Evolutionary conservation across 1,140 invertebrate species (phyloP).

Genomic region (Pseudomyrmex dendroicus): DNA sequence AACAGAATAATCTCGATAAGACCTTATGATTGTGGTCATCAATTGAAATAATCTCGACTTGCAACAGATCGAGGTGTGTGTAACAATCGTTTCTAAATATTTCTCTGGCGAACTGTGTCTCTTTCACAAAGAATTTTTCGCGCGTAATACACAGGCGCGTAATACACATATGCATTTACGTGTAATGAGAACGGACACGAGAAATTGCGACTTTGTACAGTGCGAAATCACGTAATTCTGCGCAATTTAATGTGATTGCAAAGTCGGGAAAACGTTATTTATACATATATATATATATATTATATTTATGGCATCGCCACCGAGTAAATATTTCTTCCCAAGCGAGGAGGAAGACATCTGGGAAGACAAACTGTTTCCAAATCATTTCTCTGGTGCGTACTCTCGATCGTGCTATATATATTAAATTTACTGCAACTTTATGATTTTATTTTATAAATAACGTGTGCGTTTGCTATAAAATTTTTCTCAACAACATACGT

Average conservation of each 20-base stretch:
- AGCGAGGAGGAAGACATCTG: constrained; percentile 54
- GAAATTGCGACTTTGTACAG: not conserved
- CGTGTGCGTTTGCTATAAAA: not conserved
- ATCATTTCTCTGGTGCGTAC: constrained; percentile 42
- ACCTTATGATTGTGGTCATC: not conserved
- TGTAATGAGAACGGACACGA: constrained; percentile 30
- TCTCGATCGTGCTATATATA: not conserved
- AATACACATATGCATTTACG: not conserved
- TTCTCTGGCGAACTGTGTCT: no score
- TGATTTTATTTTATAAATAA: not conserved
- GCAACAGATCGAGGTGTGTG: not conserved
- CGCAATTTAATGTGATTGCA: not conserved
- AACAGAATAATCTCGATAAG: constrained; percentile 1
- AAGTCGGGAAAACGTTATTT: constrained; percentile 41
- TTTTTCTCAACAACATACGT: not conserved
- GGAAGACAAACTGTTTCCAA: constrained; percentile 54
- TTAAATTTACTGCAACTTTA: not conserved
- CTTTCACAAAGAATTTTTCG: not conserved
- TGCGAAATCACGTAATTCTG: constrained; percentile 34
- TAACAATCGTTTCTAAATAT: no score
- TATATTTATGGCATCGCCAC: constrained; percentile 62
- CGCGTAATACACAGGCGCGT: constrained; percentile 1
- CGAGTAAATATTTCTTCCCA: constrained; percentile 65
- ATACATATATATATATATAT: constrained; percentile 3
- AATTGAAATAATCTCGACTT: not conserved